Evolutionary conservation across 2,797 vertebrate genomes (phyloP).

Genomic region (Apodemus agrarius): DNA sequence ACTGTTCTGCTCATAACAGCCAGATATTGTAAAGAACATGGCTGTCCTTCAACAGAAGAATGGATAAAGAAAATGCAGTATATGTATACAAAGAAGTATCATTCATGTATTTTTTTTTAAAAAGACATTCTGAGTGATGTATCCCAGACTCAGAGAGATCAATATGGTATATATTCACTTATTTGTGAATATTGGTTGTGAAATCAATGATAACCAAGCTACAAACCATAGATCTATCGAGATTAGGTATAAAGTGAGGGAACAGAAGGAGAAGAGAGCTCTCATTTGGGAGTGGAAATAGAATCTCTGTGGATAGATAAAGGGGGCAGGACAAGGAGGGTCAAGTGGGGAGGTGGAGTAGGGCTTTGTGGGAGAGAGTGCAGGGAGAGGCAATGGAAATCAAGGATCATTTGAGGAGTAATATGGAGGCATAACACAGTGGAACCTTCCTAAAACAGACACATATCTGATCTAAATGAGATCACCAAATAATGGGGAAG

Average conservation of each 20-base stretch:
- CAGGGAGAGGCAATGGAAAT: neutral
- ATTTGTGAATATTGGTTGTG: neutral
- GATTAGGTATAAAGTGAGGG: neutral
- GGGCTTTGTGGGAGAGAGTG: neutral
- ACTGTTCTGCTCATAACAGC: neutral
- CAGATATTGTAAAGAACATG: neutral
- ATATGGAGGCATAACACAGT: neutral
- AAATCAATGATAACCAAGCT: neutral
- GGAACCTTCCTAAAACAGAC: neutral
- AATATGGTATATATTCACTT: neutral
- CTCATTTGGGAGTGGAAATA: neutral
- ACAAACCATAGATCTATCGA: neutral
- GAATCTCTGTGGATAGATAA: neutral
- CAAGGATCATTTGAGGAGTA: neutral
- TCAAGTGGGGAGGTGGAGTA: neutral
- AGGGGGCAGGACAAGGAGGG: neutral
- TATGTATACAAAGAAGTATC: neutral
- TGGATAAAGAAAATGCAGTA: neutral
- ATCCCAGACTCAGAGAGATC: neutral
- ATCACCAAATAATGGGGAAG: neutral
- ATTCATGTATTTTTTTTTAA: neutral
- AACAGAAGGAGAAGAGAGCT: neutral
- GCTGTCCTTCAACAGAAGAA: neutral
- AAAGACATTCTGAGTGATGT: neutral
- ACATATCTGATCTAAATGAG: neutral